Evolutionary conservation across 2,888 invertebrate species (phyloP).

Genomic region (Meandrusa payeni): DNA sequence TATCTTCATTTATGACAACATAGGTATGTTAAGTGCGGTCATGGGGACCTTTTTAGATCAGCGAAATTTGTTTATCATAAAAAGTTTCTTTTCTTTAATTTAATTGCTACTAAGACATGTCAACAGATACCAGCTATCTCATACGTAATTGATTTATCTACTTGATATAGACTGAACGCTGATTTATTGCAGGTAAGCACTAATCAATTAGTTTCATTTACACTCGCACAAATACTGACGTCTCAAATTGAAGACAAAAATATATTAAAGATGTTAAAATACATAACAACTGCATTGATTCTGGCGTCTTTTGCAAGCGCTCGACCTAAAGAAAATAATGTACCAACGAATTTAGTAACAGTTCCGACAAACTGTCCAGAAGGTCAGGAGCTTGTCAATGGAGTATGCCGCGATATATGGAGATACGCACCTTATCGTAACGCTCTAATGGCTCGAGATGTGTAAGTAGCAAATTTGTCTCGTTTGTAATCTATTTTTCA

Average conservation of each 20-base stretch:
- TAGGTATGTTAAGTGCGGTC: too few species aligned
- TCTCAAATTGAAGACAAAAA: slow-evolving; percentile 4
- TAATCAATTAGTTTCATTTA: slow-evolving; percentile 14
- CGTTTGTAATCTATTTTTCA: too few species aligned
- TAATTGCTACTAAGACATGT: too few species aligned
- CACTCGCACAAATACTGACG: not conserved
- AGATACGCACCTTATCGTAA: not conserved
- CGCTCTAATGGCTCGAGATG: not conserved
- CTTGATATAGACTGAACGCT: slow-evolving; percentile 15
- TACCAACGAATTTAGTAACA: slow-evolving; percentile 26
- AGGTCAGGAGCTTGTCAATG: slow-evolving; percentile 31
- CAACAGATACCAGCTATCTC: too few species aligned
- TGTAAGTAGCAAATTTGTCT: too few species aligned
- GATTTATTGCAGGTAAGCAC: slow-evolving; percentile 1
- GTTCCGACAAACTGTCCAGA: slow-evolving; percentile 33
- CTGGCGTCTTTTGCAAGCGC: slow-evolving; percentile 30
- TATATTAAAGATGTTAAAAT: slow-evolving; percentile 15
- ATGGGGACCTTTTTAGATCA: too few species aligned
- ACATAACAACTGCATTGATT: slow-evolving; percentile 20
- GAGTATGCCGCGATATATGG: slow-evolving; percentile 32
- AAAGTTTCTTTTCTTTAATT: too few species aligned
- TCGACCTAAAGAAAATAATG: slow-evolving; percentile 14
- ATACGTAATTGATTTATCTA: slow-evolving; percentile 14
- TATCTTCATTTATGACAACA: too few species aligned
- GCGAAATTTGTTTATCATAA: too few species aligned